A percentile compares a stretch with the other conserved stretches of the same genome.
Conservation (phyloP, 2,113 vertebrate genomes). For the Copsychus sechellarum region DNA sequence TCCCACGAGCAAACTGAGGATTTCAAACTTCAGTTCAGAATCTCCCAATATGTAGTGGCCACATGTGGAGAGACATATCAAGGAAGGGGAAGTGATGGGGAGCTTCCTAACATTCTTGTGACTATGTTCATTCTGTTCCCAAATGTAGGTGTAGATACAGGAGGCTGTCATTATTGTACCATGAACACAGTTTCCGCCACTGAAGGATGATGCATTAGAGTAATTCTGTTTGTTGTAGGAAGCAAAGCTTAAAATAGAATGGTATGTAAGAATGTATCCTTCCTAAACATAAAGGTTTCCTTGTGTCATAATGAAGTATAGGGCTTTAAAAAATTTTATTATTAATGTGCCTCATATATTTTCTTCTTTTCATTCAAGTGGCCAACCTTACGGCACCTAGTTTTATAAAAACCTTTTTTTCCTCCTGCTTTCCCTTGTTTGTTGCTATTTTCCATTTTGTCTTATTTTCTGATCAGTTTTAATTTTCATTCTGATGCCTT, state of each 20-base stretch:
- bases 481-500: background rate
- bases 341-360: background rate
- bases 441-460: background rate
- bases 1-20: background rate
- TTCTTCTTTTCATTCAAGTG: background rate
- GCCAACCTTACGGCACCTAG: background rate
- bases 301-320: background rate
- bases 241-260: background rate
- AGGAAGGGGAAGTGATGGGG: background rate
- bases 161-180: background rate
- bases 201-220: background rate
- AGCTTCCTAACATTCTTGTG: background rate
- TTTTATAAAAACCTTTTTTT: background rate
- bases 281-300: background rate
- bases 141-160: background rate
- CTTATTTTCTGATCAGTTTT: background rate
- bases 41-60: background rate
- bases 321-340: background rate
- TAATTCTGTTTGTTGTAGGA: background rate
- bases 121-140: background rate
- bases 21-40: background rate
- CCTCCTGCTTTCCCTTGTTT: background rate
- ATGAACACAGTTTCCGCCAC: background rate
- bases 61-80: background rate
- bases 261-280: background rate